Percentiles rank a stretch among this genome's conserved stretches.
Evolutionary conservation across 1,140 invertebrate genomes (phyloP).

Genomic region (Lordiphosa mommai): DNA sequence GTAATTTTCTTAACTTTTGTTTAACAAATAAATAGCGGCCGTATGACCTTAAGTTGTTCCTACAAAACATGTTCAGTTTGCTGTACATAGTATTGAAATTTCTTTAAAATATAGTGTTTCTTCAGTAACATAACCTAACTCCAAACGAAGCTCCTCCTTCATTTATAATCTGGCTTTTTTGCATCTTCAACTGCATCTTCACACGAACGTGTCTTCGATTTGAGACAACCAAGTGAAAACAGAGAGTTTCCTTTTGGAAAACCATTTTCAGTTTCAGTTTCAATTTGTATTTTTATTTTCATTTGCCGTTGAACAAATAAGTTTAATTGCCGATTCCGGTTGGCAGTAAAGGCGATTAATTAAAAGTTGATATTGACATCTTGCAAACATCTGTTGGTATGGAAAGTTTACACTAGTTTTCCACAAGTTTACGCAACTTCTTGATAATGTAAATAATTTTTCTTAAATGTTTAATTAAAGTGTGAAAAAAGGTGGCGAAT

Average conservation of each 20-base stretch:
- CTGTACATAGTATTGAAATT: too few species aligned
- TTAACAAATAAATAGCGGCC: too few species aligned
- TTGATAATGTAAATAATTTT: conserved; percentile 24
- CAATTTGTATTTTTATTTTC: conserved; percentile 25
- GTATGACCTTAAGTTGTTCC: too few species aligned
- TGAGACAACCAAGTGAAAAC: conserved; percentile 37
- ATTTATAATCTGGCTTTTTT: conserved; percentile 14
- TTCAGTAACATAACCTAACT: too few species aligned
- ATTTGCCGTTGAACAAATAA: conserved; percentile 33
- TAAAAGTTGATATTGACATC: neutral
- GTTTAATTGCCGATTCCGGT: conserved; percentile 53
- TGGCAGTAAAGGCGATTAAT: conserved; percentile 19
- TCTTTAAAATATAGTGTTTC: too few species aligned
- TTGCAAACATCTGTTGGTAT: neutral
- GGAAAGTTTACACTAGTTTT: conserved; percentile 2
- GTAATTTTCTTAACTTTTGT: too few species aligned
- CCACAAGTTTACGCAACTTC: neutral
- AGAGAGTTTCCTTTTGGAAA: conserved; percentile 51
- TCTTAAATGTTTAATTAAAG: conserved; percentile 36
- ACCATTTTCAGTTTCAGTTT: conserved; percentile 40
- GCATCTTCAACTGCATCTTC: conserved; percentile 25
- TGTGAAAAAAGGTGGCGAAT: conserved; percentile 31
- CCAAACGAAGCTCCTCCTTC: neutral
- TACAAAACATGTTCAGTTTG: too few species aligned
- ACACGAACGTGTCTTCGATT: conserved; percentile 14